Percentiles rank a stretch among this genome's conserved stretches.
Evolutionary conservation across 2,113 vertebrate species (phyloP).

Genomic region (Pitta sordida): DNA sequence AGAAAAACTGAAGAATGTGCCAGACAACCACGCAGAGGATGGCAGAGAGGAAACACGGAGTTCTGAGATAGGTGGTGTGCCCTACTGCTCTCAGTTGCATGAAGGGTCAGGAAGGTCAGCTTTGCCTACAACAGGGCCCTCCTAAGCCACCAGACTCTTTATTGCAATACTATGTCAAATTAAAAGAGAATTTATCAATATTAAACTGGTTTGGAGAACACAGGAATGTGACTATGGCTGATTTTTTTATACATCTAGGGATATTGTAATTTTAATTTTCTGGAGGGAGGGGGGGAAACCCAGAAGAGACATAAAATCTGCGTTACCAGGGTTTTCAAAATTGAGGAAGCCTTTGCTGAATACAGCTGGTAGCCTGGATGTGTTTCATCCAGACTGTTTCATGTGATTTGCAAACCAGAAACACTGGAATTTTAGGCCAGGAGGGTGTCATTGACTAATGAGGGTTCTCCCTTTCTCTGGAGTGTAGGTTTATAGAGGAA

Average conservation of each 20-base stretch:
- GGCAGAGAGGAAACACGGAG: not conserved
- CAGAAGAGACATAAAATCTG: not conserved
- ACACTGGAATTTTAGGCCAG: slow-evolving; percentile 16
- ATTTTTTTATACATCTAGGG: not conserved
- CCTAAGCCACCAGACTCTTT: not conserved
- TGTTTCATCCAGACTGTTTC: too few species aligned
- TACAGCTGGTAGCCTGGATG: not conserved
- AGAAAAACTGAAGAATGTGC: not conserved
- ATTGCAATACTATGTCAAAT: not conserved
- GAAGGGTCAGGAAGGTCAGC: not conserved
- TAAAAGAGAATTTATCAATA: not conserved
- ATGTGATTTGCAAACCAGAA: not conserved
- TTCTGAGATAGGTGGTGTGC: not conserved
- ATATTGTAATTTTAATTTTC: not conserved
- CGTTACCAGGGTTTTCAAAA: not conserved
- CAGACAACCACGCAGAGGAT: not conserved
- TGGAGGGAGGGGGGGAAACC: not conserved
- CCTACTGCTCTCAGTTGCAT: not conserved
- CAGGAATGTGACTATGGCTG: fast-evolving
- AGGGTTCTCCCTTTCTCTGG: slow-evolving; percentile 44
- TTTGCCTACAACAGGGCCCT: not conserved
- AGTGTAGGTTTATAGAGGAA: slow-evolving; percentile 30
- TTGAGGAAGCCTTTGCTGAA: not conserved
- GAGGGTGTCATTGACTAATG: slow-evolving; percentile 32
- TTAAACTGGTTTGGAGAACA: not conserved